These are phyloP conservation scores for Hipparchia sbordonii DNA, from an alignment of 2,888 invertebrate species.

Conservation along the genomic window DNA sequence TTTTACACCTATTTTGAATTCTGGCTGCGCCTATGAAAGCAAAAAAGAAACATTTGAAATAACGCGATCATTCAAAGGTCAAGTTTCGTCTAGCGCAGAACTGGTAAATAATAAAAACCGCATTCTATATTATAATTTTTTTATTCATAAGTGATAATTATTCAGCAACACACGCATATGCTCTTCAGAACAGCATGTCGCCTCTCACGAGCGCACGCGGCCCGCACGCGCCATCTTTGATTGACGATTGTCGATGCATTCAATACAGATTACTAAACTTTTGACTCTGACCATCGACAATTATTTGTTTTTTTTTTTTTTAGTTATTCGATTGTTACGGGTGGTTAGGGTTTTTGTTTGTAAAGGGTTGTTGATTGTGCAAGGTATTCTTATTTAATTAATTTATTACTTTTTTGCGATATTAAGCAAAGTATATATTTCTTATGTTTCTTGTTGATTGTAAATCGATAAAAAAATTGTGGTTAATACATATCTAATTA, in stretches of 20 bases:
- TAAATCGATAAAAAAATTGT: too few relatives aligned
- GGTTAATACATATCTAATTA: too few relatives aligned
- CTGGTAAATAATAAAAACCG: constrained; percentile 9
- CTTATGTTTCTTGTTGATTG: too few relatives aligned
- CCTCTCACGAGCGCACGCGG: constrained; percentile 64
- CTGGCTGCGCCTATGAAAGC: too few relatives aligned
- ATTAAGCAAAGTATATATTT: too few relatives aligned
- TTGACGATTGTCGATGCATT: constrained; percentile 44
- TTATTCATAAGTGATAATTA: constrained; percentile 41
- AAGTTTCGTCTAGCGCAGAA: not conserved
- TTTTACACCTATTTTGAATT: too few relatives aligned
- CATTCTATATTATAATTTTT: not conserved
- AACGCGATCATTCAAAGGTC: not conserved
- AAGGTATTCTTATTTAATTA: not conserved
- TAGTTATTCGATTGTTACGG: constrained; percentile 9
- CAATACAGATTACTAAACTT: constrained; percentile 33
- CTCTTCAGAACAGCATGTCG: constrained; percentile 70
- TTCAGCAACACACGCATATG: constrained; percentile 61
- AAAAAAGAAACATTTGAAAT: not conserved
- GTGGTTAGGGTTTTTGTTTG: constrained; percentile 16
- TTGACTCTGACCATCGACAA: constrained; percentile 37
- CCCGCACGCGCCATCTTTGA: constrained; percentile 57
- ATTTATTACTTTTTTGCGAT: not conserved
- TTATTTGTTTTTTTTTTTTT: constrained; percentile 39
- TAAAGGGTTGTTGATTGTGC: not conserved